A percentile compares a stretch with the other conserved stretches of the same genome.
phyloP scores from a whole-genome alignment of 1,140 invertebrate species.

The Orchestia grillus region DNA sequence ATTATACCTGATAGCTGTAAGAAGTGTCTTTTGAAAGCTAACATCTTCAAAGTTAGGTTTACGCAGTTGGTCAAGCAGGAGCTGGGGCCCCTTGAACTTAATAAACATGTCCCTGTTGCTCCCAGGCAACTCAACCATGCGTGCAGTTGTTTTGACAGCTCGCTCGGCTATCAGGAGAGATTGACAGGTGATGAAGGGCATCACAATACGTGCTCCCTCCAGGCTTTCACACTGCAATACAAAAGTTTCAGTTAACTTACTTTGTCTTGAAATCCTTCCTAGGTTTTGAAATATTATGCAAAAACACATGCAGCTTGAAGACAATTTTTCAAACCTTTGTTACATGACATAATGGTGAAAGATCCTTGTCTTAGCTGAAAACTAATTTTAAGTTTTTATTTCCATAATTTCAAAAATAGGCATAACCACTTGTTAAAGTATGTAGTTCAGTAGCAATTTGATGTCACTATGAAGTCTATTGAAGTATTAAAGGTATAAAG shows the following conservation, averaged over 20 bases:
- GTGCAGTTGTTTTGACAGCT: not conserved
- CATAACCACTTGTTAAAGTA: not conserved
- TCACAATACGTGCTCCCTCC: conserved; percentile 6
- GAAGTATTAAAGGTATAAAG: not conserved
- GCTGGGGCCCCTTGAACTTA: not conserved
- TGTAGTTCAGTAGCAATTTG: not conserved
- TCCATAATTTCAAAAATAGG: not conserved
- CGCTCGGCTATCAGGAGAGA: not conserved
- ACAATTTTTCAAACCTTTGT: not conserved
- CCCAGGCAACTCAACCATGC: conserved; percentile 21
- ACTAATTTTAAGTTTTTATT: not conserved
- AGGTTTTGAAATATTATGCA: not conserved
- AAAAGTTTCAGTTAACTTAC: not conserved
- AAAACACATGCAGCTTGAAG: not conserved
- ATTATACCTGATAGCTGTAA: not conserved
- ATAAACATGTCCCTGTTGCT: not conserved
- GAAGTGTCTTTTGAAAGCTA: not conserved
- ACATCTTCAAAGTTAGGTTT: not conserved
- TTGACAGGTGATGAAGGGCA: not conserved
- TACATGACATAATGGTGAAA: not conserved
- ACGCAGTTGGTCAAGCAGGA: not conserved
- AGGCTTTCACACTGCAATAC: not conserved
- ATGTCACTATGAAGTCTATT: not conserved
- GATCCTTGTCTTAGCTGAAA: not conserved
- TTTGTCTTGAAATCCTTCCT: too few relatives aligned